Conservation (phyloP, 2,113 vertebrate species). For the Lampris megalopsis region DNA sequence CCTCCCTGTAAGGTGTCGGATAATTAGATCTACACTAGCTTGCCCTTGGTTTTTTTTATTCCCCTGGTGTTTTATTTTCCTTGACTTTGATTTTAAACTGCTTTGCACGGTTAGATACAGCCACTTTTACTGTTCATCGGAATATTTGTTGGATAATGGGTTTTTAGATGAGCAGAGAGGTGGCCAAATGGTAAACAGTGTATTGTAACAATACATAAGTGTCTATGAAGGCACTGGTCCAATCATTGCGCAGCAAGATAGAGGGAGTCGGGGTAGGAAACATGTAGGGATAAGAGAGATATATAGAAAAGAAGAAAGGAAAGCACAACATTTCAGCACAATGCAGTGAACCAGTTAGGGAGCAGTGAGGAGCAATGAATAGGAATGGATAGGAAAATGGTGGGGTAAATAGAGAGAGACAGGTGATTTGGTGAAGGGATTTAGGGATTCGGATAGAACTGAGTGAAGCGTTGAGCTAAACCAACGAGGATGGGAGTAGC, state of each 20-base stretch:
- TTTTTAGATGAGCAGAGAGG: slow-evolving; percentile 56
- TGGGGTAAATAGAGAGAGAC: slow-evolving; percentile 43
- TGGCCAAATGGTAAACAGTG: slow-evolving; percentile 50
- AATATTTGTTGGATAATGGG: slow-evolving; percentile 70
- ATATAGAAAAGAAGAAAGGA: slow-evolving; percentile 41
- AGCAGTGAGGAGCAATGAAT: slow-evolving; percentile 53
- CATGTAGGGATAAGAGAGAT: slow-evolving; percentile 53
- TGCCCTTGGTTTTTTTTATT: slow-evolving; percentile 12
- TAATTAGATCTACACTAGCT: slow-evolving; percentile 22
- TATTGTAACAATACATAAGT: slow-evolving; percentile 45
- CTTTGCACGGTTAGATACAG: slow-evolving; percentile 27
- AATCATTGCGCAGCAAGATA: slow-evolving; percentile 46
- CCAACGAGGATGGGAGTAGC: slow-evolving; percentile 48
- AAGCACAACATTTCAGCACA: slow-evolving; percentile 52
- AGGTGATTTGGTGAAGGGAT: slow-evolving; percentile 58
- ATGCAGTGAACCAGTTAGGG: slow-evolving; percentile 47
- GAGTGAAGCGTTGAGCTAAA: slow-evolving; percentile 55
- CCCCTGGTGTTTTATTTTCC: slow-evolving; percentile 47
- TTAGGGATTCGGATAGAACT: slow-evolving; percentile 53
- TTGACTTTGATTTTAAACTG: slow-evolving; percentile 42
- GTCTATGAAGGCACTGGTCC: slow-evolving; percentile 55
- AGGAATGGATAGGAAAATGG: slow-evolving; percentile 59
- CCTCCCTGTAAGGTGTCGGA: slow-evolving; percentile 19
- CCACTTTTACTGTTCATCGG: slow-evolving; percentile 42
- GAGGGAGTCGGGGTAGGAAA: slow-evolving; percentile 22